Evolutionary conservation across 2,797 vertebrate genomes (phyloP), one percentile per base, ranked within the genome.

Genomic region (Avahi laniger): DNA sequence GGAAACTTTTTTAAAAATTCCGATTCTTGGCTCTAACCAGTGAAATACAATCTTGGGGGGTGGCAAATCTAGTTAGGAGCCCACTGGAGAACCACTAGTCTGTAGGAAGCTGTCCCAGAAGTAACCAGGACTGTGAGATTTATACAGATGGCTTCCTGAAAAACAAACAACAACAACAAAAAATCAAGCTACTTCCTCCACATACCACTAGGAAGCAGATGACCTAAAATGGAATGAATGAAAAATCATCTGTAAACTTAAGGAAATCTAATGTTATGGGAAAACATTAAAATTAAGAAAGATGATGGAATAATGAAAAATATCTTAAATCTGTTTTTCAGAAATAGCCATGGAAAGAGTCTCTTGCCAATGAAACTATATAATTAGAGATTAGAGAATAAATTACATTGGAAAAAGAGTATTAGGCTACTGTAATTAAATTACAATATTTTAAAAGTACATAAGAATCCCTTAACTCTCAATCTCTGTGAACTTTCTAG

Each of bases 261-360:
- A 93, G 57, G 72, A 96, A 95, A 90, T 72, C 7, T 57, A 57
- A 57, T 54, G 50, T 87, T 93, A 93, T 6, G 2, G 63, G 69
- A 46, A 94, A 96, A 82, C 90, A 75, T 85, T 85, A 94, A 96
- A 89, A 92, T 82, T 61, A 94, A 95, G 35, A 97, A 96, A 28
- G 20, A 41, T 82, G 59, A 82, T 15, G 28, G 30, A 96, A 95
- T 82, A 93, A 93, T 88, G 69, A 94, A 97, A 94, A 94, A 38
- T 69, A 88, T 69, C 82, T 89, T 54, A 0, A 11, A 79, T 69
- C 3, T 75, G 3, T 94, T 81, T 85, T 89, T 95, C 46, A 96
- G 24, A 17, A 94, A 69, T 7, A 79, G 54, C 46, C 50, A 93
- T 43, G 35, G 17, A 78, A 82, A 88, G 73, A 95, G 28, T 46